Percentiles rank a stretch among this genome's conserved stretches.
Conservation (phyloP, 1,140 invertebrate species). For the Drosophila truncata region DNA sequence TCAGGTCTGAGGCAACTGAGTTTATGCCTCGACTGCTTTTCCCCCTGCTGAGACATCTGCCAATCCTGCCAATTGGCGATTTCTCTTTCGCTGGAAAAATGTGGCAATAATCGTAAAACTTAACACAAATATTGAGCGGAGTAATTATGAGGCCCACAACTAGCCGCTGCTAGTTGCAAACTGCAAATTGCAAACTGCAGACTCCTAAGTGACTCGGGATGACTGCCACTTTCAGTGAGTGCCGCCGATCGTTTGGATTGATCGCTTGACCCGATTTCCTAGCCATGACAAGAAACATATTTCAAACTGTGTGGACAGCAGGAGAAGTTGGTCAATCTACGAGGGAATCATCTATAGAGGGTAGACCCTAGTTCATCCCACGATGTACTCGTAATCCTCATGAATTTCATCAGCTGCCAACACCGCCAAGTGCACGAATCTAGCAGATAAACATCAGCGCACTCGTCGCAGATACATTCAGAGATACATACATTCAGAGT, state of each 20-base stretch:
- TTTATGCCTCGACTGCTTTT: constrained; percentile 48
- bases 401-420: constrained; percentile 20
- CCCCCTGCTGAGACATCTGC: constrained; percentile 53
- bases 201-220: constrained; percentile 45
- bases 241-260: constrained; percentile 23
- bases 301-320: not conserved
- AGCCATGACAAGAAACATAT: constrained; percentile 37
- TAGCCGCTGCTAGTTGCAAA: constrained; percentile 29
- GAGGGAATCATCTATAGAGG: constrained; percentile 3
- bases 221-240: constrained; percentile 39
- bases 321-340: constrained; percentile 31
- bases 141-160: constrained; percentile 69
- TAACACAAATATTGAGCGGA: constrained; percentile 78
- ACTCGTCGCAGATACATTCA: constrained; percentile 18
- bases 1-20: constrained; percentile 35
- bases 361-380: constrained; percentile 7
- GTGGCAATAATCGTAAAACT: constrained; percentile 79
- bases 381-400: constrained; percentile 40
- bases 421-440: constrained; percentile 48
- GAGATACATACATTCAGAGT: not conserved
- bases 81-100: constrained; percentile 78
- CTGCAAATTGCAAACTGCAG: constrained; percentile 23
- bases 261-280: constrained; percentile 38
- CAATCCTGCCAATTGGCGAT: constrained; percentile 66
- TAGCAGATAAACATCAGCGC: constrained; percentile 53